A percentile compares a stretch with the other conserved stretches of the same genome.
Conservation (phyloP, 23 tunicate genomes). For the Aplidium turbinatum region DNA sequence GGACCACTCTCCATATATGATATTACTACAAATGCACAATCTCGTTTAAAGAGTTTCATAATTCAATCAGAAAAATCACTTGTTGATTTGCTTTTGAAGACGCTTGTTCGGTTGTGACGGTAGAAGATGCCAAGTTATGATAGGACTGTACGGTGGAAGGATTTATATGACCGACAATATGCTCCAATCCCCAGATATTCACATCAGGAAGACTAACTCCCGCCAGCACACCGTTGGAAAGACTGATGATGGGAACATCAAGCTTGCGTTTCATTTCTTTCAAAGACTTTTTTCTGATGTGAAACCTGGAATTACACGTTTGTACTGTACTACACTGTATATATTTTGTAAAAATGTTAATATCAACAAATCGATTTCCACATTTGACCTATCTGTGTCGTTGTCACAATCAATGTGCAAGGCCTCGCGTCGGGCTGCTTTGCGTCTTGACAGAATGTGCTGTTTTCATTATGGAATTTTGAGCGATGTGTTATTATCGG, state of each 20-base stretch:
- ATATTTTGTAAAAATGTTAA: too few species aligned
- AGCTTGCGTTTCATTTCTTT: conserved; percentile 1
- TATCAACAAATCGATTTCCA: too few species aligned
- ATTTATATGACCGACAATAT: conserved; percentile 60
- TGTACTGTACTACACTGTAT: neutral
- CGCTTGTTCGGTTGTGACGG: conserved; percentile 12
- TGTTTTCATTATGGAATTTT: too few species aligned
- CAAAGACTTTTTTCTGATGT: conserved; percentile 8
- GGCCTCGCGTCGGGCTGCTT: too few species aligned
- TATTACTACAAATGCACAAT: neutral
- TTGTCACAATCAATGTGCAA: too few species aligned
- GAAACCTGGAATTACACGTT: conserved; percentile 23
- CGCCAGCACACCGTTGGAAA: conserved; percentile 19
- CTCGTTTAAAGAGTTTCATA: neutral
- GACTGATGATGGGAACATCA: conserved; percentile 21
- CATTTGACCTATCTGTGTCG: too few species aligned
- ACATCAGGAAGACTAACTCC: conserved; percentile 19
- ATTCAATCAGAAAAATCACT: neutral
- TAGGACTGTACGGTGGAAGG: conserved; percentile 33
- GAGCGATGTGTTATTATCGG: too few species aligned
- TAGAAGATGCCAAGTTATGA: neutral
- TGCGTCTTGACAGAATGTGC: too few species aligned
- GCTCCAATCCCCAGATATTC: conserved; percentile 71
- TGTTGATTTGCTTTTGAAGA: conserved; percentile 8
- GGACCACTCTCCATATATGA: too few species aligned